Conservation (phyloP, 2,888 invertebrate species). For the Ormyrus labotus region DNA sequence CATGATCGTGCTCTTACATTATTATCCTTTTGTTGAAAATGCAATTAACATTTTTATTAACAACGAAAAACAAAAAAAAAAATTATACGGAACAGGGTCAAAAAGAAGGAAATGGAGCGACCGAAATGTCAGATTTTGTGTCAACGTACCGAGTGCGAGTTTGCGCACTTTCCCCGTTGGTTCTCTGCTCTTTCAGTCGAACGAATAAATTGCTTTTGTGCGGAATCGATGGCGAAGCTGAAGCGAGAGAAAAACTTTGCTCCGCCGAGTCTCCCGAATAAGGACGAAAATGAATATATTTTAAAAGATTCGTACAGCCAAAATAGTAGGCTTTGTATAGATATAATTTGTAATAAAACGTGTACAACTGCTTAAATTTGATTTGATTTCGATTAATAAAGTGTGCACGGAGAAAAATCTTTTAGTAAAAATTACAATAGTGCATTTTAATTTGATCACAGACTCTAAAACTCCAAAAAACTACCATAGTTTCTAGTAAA, state of each 20-base stretch:
- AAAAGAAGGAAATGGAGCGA: neutral
- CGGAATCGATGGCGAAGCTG: conserved; percentile 27
- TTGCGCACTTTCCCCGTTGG: neutral
- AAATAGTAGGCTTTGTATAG: neutral
- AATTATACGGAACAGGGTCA: neutral
- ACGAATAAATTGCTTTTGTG: conserved; percentile 46
- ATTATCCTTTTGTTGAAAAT: neutral
- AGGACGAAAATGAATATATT: no score
- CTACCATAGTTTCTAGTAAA: no score
- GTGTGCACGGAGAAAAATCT: no score
- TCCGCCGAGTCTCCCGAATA: neutral
- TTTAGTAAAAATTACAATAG: no score
- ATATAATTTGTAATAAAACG: no score
- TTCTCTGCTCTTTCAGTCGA: neutral
- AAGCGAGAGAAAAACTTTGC: neutral
- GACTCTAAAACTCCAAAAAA: no score
- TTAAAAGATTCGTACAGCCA: neutral
- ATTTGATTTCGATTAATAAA: no score
- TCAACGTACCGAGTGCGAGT: neutral
- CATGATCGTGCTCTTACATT: no score
- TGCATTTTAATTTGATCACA: no score
- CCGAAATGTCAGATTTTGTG: conserved; percentile 13
- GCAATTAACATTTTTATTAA: neutral
- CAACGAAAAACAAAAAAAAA: neutral
- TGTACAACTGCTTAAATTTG: no score